A percentile compares a stretch with the other conserved stretches of the same genome.
These are phyloP conservation scores for Pyrgilauda ruficollis DNA, from an alignment of 2,113 vertebrate species.

Conservation along the genomic window DNA sequence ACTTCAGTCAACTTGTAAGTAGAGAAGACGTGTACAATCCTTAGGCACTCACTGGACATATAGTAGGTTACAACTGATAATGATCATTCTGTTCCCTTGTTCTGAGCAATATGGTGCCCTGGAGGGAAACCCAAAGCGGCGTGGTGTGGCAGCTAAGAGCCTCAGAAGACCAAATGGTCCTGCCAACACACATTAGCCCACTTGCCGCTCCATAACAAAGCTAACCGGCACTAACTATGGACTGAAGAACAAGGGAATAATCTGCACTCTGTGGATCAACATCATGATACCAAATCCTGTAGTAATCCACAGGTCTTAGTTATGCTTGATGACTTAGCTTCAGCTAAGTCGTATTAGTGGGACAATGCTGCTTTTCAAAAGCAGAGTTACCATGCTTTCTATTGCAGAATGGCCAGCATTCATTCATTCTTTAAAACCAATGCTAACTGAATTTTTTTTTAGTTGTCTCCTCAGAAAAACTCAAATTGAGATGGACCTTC, in stretches of 20 bases:
- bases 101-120: not conserved
- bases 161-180: not conserved
- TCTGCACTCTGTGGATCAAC: not conserved
- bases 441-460: not conserved
- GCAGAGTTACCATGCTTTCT: not conserved
- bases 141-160: not conserved
- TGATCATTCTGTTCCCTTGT: not conserved
- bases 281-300: not conserved
- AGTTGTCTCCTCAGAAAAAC: not conserved
- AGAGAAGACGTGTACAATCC: not conserved
- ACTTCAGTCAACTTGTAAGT: not conserved
- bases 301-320: not conserved
- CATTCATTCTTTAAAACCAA: not conserved
- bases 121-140: not conserved
- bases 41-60: not conserved
- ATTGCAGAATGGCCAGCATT: not conserved
- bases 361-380: not conserved
- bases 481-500: not conserved
- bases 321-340: not conserved
- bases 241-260: not conserved
- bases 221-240: not conserved
- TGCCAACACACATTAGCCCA: not conserved
- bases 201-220: not conserved
- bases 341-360: fast-evolving
- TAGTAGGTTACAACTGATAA: not conserved